Conservation (phyloP, 2,888 invertebrate species). For the Cerceris ruficornis region DNA sequence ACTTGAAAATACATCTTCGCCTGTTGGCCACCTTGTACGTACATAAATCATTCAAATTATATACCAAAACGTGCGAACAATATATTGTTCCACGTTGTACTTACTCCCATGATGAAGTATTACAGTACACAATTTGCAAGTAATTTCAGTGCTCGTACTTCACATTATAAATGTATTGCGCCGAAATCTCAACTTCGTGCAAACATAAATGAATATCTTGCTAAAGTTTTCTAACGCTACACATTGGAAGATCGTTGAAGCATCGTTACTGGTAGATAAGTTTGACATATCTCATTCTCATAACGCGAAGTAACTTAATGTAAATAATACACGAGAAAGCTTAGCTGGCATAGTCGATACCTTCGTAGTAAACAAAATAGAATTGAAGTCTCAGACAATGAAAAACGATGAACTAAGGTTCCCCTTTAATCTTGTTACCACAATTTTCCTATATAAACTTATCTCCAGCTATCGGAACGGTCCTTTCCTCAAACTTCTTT, state of each 20-base stretch:
- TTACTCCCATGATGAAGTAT: no score
- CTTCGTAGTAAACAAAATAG: constrained; percentile 17
- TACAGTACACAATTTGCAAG: no score
- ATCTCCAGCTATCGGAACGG: no score
- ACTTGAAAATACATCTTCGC: no score
- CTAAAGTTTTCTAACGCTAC: neutral
- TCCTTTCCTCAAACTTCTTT: no score
- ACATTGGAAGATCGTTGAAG: neutral
- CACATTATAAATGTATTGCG: neutral
- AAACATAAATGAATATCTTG: neutral
- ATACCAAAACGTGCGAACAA: no score
- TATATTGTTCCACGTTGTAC: no score
- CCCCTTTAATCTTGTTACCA: neutral
- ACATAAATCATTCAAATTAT: no score
- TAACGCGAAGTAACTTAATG: neutral
- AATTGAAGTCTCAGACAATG: neutral
- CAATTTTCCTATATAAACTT: no score
- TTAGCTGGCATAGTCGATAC: constrained; percentile 26
- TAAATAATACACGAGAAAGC: constrained; percentile 3
- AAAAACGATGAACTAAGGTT: neutral
- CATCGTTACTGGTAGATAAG: neutral
- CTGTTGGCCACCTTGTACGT: no score
- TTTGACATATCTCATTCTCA: neutral
- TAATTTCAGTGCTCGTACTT: neutral
- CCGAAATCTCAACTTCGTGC: neutral